These are phyloP conservation scores for Drosophila bipectinata DNA, from an alignment of 1,140 invertebrate species.

Conservation along the genomic window DNA sequence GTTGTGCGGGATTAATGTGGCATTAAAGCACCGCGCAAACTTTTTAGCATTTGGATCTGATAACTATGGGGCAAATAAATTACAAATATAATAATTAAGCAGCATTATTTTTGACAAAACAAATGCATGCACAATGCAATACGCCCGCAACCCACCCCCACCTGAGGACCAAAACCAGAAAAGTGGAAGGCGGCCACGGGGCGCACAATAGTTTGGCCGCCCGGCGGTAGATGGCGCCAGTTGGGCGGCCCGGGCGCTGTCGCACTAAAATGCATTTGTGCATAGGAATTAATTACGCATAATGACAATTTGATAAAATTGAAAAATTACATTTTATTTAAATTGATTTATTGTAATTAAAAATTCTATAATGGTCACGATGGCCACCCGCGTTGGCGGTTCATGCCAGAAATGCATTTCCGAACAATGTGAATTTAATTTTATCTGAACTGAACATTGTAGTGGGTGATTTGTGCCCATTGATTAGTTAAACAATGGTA, in stretches of 20 bases:
- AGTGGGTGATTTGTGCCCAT: conserved; percentile 28
- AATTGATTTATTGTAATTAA: conserved; percentile 83
- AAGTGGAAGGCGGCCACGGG: conserved; percentile 35
- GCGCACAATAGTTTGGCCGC: conserved; percentile 20
- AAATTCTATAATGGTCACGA: conserved; percentile 66
- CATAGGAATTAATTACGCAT: conserved; percentile 83
- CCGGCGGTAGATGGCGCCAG: conserved; percentile 29
- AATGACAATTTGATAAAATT: conserved; percentile 83
- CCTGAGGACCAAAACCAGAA: not conserved
- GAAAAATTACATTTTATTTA: conserved; percentile 82
- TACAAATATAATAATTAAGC: conserved; percentile 83
- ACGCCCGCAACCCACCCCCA: not conserved
- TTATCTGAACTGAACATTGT: conserved; percentile 35
- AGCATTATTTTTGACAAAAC: conserved; percentile 81
- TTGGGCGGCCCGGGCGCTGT: conserved; percentile 22
- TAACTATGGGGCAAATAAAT: conserved; percentile 76
- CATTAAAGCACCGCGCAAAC: conserved; percentile 65
- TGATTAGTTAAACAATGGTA: conserved; percentile 42
- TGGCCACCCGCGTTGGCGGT: conserved; percentile 14
- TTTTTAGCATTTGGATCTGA: conserved; percentile 75
- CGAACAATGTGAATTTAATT: conserved; percentile 47
- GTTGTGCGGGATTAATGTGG: conserved; percentile 72
- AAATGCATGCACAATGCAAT: conserved; percentile 44
- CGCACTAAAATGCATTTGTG: conserved; percentile 72
- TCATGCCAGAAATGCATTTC: conserved; percentile 26